phyloP scores from a whole-genome alignment of 2,113 vertebrate species.

The Pitta sordida region DNA sequence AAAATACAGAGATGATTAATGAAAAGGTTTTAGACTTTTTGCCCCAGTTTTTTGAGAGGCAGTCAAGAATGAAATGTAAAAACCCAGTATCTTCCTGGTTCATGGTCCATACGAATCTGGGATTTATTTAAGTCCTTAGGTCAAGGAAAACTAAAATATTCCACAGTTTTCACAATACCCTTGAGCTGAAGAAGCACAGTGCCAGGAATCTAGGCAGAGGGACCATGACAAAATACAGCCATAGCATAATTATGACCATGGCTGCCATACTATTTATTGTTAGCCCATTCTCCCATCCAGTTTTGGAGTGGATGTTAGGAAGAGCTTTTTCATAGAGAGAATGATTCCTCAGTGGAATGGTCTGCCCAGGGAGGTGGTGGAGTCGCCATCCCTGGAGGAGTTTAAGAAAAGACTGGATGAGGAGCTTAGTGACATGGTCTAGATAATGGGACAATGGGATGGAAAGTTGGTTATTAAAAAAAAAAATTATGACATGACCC shows the following conservation, averaged over 20 bases:
- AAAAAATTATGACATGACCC: too few relatives aligned
- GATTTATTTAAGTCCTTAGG: background rate
- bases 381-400: too few relatives aligned
- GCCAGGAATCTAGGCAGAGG: background rate
- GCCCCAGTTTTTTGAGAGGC: background rate
- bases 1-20: background rate
- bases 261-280: background rate
- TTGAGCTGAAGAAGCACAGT: background rate
- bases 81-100: background rate
- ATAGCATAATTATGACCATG: background rate
- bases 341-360: too few relatives aligned
- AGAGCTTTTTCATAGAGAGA: too few relatives aligned
- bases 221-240: background rate
- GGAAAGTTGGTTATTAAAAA: too few relatives aligned
- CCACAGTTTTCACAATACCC: background rate
- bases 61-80: background rate
- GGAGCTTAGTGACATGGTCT: too few relatives aligned
- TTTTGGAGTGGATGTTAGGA: too few relatives aligned
- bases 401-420: too few relatives aligned
- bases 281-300: background rate
- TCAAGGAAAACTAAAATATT: background rate
- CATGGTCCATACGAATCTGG: background rate
- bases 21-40: background rate
- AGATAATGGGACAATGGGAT: too few relatives aligned
- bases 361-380: too few relatives aligned